A percentile compares a stretch with the other conserved stretches of the same genome.
phyloP scores from a whole-genome alignment of 2,888 invertebrate species.

The Ophion ellenae region DNA sequence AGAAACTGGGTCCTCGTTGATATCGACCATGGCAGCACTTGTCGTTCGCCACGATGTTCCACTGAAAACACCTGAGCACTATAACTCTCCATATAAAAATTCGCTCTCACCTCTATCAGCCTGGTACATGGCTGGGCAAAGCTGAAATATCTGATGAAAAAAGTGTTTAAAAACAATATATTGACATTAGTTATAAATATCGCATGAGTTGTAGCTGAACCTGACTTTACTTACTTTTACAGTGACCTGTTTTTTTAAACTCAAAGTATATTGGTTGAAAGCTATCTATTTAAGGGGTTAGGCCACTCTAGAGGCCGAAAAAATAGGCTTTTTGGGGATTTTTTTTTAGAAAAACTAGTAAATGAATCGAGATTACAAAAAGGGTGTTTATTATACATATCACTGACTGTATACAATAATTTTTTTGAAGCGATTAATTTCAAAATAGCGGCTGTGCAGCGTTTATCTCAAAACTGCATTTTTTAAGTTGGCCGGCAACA shows the following conservation, averaged over 20 bases:
- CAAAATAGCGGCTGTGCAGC: too few relatives aligned
- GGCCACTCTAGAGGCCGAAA: too few relatives aligned
- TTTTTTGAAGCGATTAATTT: too few relatives aligned
- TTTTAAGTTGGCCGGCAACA: too few relatives aligned
- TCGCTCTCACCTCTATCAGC: neutral
- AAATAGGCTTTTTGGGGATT: too few relatives aligned
- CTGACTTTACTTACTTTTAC: constrained; percentile 20
- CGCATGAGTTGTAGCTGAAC: constrained; percentile 18
- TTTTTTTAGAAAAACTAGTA: too few relatives aligned
- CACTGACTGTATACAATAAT: too few relatives aligned
- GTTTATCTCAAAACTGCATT: too few relatives aligned
- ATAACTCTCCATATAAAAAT: constrained; percentile 26
- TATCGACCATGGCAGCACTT: constrained; percentile 80
- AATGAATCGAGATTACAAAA: too few relatives aligned
- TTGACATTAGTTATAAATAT: neutral
- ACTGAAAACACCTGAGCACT: constrained; percentile 76
- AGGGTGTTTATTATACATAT: too few relatives aligned
- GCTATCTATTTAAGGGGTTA: too few relatives aligned
- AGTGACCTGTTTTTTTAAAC: neutral
- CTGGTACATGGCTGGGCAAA: constrained; percentile 19
- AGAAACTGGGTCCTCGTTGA: constrained; percentile 71
- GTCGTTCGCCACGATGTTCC: constrained; percentile 71
- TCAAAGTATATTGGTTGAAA: neutral
- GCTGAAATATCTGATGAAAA: constrained; percentile 51
- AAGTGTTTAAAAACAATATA: neutral